Evolutionary conservation across 2,888 invertebrate species (phyloP), one percentile per base, ranked within the genome.

Genomic region (Nemapogon koenigi): DNA sequence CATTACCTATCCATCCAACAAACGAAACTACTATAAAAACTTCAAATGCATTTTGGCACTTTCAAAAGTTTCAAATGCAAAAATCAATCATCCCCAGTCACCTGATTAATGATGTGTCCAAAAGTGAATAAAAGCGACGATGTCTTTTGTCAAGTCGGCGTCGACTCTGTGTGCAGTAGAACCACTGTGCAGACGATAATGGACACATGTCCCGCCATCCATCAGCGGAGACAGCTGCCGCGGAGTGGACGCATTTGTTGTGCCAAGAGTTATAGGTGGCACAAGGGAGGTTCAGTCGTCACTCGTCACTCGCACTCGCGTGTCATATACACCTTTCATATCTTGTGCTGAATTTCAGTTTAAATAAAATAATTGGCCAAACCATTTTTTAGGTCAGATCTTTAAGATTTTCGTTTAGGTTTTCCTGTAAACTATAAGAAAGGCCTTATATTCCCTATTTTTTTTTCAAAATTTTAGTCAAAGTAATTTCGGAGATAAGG

Each of bases 141-240:
- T 19, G 19, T 33, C 56, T 55, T 61, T 61, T 63, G 57, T 57
- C 51, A 46, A 43, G 46, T 41, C 43, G 44, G 11, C 16, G n/a
- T n/a, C n/a, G n/a, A n/a, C n/a, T n/a, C n/a, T n/a, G n/a, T n/a
- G n/a, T 33, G 33, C 48, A 45, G 47, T 44, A 43, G 49, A 35
- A 44, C 46, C 57, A 54, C 47, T 53, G 59, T 59, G 60, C 59
- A 33, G 27, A 29, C 38, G 44, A 43, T 44, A 67, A 71, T 70
- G 71, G 73, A 72, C 76, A 75, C 64, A 68, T 75, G 75, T 71
- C 70, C 59, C 58, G 59, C 53, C 62, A 72, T 75, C 71, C 64
- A 71, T 73, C 72, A 73, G 53, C 38, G 51, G 50, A 53, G 64
- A 58, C 68, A 66, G 63, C 63, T 66, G 68, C 57, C 60, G 56